phyloP scores from a whole-genome alignment of 2,888 invertebrate species.

The Podabrus alpinus region DNA sequence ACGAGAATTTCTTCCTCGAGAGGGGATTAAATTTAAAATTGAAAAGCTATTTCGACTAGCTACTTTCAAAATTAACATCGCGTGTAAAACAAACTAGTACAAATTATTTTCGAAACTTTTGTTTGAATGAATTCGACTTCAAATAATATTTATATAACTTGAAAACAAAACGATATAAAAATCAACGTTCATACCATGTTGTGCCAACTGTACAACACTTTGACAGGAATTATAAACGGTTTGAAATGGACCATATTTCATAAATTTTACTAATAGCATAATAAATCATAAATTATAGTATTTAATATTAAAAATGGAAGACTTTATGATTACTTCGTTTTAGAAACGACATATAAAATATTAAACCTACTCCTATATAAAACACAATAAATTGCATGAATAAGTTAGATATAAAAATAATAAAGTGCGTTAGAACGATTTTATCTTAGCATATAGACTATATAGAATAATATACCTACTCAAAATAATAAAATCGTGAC shows the following conservation, averaged over 20 bases:
- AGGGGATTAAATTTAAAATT: no score
- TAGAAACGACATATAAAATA: neutral
- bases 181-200: no score
- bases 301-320: neutral
- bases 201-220: no score
- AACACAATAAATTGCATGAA: neutral
- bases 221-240: neutral
- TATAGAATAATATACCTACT: neutral
- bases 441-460: neutral
- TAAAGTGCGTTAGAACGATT: neutral
- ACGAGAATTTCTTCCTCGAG: no score
- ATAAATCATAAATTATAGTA: neutral
- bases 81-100: no score
- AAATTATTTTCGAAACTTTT: no score
- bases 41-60: no score
- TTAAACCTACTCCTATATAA: neutral
- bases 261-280: neutral
- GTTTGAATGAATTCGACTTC: no score
- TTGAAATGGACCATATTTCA: neutral
- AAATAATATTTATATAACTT: no score
- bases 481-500: neutral
- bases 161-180: no score
- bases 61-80: no score
- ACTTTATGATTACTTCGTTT: neutral
- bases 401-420: neutral